Conservation (phyloP, 2,888 invertebrate species). For the Chymomyza fuscimana region DNA sequence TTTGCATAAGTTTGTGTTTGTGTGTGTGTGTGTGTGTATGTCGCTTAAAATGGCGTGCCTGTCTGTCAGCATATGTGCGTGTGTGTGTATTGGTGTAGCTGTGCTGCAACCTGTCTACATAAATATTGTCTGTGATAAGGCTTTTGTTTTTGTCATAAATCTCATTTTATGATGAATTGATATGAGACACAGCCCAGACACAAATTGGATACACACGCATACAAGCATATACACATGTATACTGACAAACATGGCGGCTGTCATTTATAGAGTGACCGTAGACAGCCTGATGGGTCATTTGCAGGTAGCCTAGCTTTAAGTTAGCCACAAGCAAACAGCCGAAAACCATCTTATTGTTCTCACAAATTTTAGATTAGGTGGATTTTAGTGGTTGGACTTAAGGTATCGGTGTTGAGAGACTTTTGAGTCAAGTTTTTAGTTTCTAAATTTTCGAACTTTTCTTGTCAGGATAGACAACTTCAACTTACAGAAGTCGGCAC, state of each 20-base stretch:
- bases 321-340: background rate
- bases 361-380: background rate
- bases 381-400: background rate
- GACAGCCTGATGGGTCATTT: background rate
- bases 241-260: constrained; percentile 3
- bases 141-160: constrained; percentile 79
- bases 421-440: too few relatives aligned
- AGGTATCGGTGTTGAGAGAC: too few relatives aligned
- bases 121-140: constrained; percentile 77
- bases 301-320: background rate
- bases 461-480: too few relatives aligned
- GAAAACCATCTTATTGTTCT: background rate
- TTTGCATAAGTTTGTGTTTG: background rate
- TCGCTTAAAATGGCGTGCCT: background rate
- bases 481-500: too few relatives aligned
- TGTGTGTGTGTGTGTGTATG: constrained; percentile 44
- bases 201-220: constrained; percentile 21
- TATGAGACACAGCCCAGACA: constrained; percentile 48
- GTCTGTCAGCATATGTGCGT: background rate
- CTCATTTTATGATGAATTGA: constrained; percentile 79
- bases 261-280: background rate
- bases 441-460: too few relatives aligned
- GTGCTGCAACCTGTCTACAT: constrained; percentile 75
- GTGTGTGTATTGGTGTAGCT: constrained; percentile 56
- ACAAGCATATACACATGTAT: constrained; percentile 32